Evolutionary conservation across 2,797 vertebrate species (phyloP).

Genomic region (Anguilla marmorata): DNA sequence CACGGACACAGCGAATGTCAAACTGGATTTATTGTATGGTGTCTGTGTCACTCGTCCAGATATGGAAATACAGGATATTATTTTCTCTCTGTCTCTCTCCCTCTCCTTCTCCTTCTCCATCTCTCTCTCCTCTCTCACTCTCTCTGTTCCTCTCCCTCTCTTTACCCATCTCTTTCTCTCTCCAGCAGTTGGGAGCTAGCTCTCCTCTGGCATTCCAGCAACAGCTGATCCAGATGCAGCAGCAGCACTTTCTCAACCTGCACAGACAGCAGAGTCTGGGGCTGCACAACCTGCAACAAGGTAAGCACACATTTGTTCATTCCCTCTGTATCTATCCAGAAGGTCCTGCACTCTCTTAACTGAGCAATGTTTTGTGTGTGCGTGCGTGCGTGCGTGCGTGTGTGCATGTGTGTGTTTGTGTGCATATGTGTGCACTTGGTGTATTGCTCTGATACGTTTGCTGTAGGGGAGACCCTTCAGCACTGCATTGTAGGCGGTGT

Average conservation of each 20-base stretch:
- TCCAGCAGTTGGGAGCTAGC: neutral
- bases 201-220: constrained; percentile 75
- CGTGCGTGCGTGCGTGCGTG: no score
- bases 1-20: neutral
- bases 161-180: neutral
- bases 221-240: constrained; percentile 80
- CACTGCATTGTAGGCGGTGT: neutral
- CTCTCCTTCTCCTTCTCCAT: neutral
- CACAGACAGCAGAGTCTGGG: constrained; percentile 75
- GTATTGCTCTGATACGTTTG: neutral
- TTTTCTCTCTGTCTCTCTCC: neutral
- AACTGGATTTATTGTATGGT: neutral
- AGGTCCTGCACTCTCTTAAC: no score
- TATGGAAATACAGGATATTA: neutral
- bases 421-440: neutral
- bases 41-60: neutral
- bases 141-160: neutral
- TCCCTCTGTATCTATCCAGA: neutral
- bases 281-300: constrained; percentile 76
- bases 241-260: constrained; percentile 79
- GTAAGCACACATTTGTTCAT: constrained; percentile 56
- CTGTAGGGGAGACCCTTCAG: neutral
- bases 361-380: no score
- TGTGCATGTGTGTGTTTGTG: neutral
- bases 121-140: neutral